A percentile compares a stretch with the other conserved stretches of the same genome.
These are phyloP conservation scores for Morbakka virulenta DNA, from an alignment of 30 jellyfish, hydroid and myxozoan genomes.

Conservation along the genomic window DNA sequence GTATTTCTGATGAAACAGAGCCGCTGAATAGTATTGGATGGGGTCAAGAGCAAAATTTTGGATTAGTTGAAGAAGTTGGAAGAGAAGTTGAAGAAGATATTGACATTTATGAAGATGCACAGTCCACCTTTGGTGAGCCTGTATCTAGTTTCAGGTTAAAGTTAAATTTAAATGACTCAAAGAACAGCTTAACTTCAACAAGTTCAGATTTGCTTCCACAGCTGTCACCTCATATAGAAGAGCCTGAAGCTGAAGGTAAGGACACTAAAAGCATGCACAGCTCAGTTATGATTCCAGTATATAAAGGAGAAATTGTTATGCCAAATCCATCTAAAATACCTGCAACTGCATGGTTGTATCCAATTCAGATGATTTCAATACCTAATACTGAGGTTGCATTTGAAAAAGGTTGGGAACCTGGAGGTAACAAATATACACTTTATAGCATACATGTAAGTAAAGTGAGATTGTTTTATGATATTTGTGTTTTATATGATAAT, in stretches of 20 bases:
- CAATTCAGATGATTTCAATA: constrained; percentile 90
- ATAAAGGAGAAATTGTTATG: constrained; percentile 79
- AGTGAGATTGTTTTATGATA: no score
- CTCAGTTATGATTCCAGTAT: constrained; percentile 49
- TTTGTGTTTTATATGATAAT: no score
- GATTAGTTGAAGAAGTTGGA: constrained; percentile 68
- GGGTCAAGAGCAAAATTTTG: neutral
- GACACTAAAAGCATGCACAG: neutral
- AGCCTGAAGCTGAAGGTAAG: neutral
- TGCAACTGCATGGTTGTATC: constrained; percentile 92
- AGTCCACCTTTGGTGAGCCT: constrained; percentile 26
- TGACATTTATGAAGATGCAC: constrained; percentile 57
- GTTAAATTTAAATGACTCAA: neutral
- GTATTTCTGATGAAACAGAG: neutral
- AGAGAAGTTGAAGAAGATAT: constrained; percentile 57
- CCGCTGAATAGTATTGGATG: neutral
- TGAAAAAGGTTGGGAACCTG: constrained; percentile 99
- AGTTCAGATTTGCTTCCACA: neutral
- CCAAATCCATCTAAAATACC: constrained; percentile 84
- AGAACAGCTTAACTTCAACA: neutral
- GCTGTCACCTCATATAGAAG: neutral
- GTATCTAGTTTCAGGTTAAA: neutral
- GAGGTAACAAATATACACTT: constrained; percentile 87
- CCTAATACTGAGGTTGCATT: constrained; percentile 89
- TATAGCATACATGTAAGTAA: constrained; percentile 82